phyloP scores from a whole-genome alignment of 1,140 invertebrate genomes.

The Hydropsyche tenuis region DNA sequence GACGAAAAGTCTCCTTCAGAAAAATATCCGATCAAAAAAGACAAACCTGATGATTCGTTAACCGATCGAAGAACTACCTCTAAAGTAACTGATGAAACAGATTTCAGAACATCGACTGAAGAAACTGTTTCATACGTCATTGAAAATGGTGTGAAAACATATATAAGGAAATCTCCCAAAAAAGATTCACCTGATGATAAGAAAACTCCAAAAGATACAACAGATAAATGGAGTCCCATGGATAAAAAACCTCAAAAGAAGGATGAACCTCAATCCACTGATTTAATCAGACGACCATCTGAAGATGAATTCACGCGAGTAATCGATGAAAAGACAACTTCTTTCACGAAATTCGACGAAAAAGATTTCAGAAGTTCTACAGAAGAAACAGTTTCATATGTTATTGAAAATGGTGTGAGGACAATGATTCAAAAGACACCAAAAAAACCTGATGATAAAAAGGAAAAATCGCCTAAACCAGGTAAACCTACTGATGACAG shows the following conservation, averaged over 20 bases:
- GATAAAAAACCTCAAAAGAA: too few species aligned
- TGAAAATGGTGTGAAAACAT: constrained; percentile 40
- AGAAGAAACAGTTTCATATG: constrained; percentile 37
- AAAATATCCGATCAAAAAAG: neutral
- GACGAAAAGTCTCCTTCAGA: neutral
- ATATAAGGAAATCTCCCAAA: constrained; percentile 6
- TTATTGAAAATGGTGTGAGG: constrained; percentile 44
- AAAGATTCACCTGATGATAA: neutral
- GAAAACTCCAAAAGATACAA: neutral
- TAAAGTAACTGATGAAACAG: constrained; percentile 12
- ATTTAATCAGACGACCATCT: neutral
- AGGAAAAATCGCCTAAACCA: constrained; percentile 34
- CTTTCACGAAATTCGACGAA: neutral
- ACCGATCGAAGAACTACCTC: neutral
- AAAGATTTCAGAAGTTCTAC: constrained; percentile 9
- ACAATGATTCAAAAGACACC: constrained; percentile 26
- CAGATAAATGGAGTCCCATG: too few species aligned
- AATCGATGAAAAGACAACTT: neutral
- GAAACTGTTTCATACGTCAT: constrained; percentile 34
- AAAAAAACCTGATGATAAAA: constrained; percentile 14
- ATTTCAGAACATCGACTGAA: constrained; percentile 17
- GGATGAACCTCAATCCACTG: too few species aligned
- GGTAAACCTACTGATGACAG: constrained; percentile 53
- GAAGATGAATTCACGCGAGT: neutral
- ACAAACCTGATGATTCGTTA: neutral